phyloP scores from a whole-genome alignment of 2,113 vertebrate genomes.

The Epinephelus lanceolatus region DNA sequence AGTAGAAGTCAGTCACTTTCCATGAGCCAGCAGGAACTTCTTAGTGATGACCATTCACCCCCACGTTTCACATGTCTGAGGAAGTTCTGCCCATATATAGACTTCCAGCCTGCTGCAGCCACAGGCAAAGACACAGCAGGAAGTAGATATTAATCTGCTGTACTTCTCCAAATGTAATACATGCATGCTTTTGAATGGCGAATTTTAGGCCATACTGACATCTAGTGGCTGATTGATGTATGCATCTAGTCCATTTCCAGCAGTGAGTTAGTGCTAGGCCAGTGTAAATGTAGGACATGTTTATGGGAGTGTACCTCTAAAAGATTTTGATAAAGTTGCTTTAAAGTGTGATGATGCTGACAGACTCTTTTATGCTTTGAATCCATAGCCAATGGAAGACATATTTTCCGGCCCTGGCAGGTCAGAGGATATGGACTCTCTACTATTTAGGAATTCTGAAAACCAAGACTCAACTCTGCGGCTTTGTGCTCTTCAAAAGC shows the following conservation, averaged over 20 bases:
- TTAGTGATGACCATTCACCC: slow-evolving; percentile 49
- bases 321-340: neutral
- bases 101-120: slow-evolving; percentile 43
- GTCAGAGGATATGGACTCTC: slow-evolving; percentile 83
- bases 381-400: slow-evolving; percentile 75
- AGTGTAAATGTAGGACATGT: neutral
- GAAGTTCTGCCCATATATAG: slow-evolving; percentile 72
- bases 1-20: slow-evolving; percentile 38
- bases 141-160: slow-evolving; percentile 27
- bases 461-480: slow-evolving; percentile 82
- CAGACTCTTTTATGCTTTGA: slow-evolving; percentile 18
- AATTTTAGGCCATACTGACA: slow-evolving; percentile 46
- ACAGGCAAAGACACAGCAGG: slow-evolving; percentile 39
- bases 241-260: neutral
- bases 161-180: neutral
- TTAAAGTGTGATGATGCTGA: slow-evolving; percentile 16
- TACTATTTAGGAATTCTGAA: slow-evolving; percentile 75
- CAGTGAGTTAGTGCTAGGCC: neutral
- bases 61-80: slow-evolving; percentile 41
- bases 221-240: slow-evolving; percentile 57
- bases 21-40: slow-evolving; percentile 46
- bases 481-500: slow-evolving; percentile 87
- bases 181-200: neutral
- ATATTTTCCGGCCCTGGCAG: slow-evolving; percentile 69
- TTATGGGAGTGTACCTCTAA: neutral